A percentile compares a stretch with the other conserved stretches of the same genome.
phyloP scores from a whole-genome alignment of 2,113 vertebrate species.

The Arenaria interpres region DNA sequence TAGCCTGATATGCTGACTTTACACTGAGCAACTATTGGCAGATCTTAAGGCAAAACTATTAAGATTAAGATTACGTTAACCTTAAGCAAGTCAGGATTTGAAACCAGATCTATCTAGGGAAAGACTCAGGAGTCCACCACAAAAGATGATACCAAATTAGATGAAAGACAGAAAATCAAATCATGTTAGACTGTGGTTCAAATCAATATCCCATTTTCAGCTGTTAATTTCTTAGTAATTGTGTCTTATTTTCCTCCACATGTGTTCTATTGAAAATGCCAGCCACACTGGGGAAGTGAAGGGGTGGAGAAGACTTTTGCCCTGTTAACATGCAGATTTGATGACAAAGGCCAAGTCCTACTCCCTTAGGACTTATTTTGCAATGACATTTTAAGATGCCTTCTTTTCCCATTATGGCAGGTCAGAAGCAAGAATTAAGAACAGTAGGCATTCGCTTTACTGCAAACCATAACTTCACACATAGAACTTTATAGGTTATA shows the following conservation, averaged over 20 bases:
- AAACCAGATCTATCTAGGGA: not conserved
- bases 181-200: not conserved
- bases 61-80: not conserved
- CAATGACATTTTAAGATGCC: not conserved
- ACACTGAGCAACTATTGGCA: not conserved
- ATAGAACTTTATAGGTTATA: not conserved
- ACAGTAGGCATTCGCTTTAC: not conserved
- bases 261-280: slow-evolving; percentile 28
- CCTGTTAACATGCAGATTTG: slow-evolving; percentile 31
- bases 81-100: not conserved
- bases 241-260: slow-evolving; percentile 22
- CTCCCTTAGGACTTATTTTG: not conserved
- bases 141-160: not conserved
- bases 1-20: not conserved
- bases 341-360: not conserved
- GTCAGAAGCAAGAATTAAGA: not conserved
- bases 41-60: not conserved
- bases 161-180: slow-evolving; percentile 19
- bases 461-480: not conserved
- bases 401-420: not conserved
- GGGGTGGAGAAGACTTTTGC: not conserved
- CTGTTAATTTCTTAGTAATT: slow-evolving; percentile 43
- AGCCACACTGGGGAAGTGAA: not conserved
- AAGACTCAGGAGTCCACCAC: not conserved
- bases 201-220: slow-evolving; percentile 63